phyloP scores from a whole-genome alignment of 2,888 invertebrate species.

The Litoditis marina region DNA sequence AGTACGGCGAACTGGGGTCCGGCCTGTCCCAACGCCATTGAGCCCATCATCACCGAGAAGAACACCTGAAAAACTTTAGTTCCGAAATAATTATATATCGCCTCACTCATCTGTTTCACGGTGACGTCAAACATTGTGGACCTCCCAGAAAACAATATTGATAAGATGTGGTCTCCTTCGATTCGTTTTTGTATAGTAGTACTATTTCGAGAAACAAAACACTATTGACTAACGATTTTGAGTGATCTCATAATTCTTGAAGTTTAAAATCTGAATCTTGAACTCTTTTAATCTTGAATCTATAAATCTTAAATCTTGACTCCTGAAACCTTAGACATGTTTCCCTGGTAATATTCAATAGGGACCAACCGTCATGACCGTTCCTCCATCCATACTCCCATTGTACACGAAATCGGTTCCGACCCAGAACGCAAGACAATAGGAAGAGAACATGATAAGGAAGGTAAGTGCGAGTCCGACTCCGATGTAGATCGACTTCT shows the following conservation, averaged over 20 bases:
- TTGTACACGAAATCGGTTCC: slow-evolving; percentile 47
- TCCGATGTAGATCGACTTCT: slow-evolving; percentile 58
- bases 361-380: slow-evolving; percentile 50
- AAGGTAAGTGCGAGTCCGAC: slow-evolving; percentile 61
- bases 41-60: slow-evolving; percentile 65
- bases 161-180: too few species aligned
- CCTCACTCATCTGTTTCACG: too few species aligned
- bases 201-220: not conserved
- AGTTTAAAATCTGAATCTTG: too few species aligned
- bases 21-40: slow-evolving; percentile 73
- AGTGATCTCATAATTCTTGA: too few species aligned
- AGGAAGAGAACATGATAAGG: slow-evolving; percentile 62
- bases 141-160: too few species aligned
- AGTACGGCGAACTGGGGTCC: slow-evolving; percentile 79
- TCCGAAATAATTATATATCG: not conserved
- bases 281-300: too few species aligned
- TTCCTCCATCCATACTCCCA: slow-evolving; percentile 29
- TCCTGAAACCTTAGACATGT: too few species aligned
- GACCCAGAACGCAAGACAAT: slow-evolving; percentile 56
- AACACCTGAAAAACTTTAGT: slow-evolving; percentile 41
- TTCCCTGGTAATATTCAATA: too few species aligned
- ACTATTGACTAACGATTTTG: too few species aligned
- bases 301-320: too few species aligned
- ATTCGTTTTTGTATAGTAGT: too few species aligned
- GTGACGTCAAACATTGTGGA: too few species aligned